Base-by-base conservation (phyloP, 2,113 vertebrate genomes). In the Oncorhynchus gorbuscha region DNA sequence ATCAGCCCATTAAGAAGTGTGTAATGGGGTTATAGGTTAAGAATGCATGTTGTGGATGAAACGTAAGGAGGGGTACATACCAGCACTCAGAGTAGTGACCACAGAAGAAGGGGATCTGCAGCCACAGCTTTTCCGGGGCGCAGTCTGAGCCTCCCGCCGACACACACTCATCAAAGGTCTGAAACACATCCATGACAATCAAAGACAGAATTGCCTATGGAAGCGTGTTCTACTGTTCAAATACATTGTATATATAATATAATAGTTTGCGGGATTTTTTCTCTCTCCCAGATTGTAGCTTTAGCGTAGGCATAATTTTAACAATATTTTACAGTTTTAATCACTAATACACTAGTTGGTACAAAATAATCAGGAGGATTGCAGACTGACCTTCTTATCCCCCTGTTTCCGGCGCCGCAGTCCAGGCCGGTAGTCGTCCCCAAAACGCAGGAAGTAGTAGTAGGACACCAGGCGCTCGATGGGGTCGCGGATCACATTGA, bases 101-200 rank as follows among this genome's bases (percentile, higher is more conserved):
- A 76, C 98, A 99, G 94, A 99, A 99, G 91, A 99, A 99, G 0
- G 98, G 98, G 88, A 99, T 99, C 90, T 99, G 98, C 79, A 99
- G 96, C 98, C 98, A 99, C 84, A 99, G 97, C 89, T 99, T 99
- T 90, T 99, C 98, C 0, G 98, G 95, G 85, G 98, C 97, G 76
- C 98, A 99, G 90, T 99, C 98, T 22, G 97, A 97, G 81, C 98
- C 98, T 45, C 95, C 96, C 78, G 96, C 96, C 68, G 96, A 95
- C 64, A 99, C 97, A 86, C 98, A 99, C 91, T 99, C 98, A 90
- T 99, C 98, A 86, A 99, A 99, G 0, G 98, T 99, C 98, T 99
- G 92, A 32, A 95, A 94, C 48, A 76, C 18, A 87, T 49, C 16
- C 58, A 67, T 59, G 76, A 68, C 11, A 2, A 71, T 64, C 11